Percentiles rank a stretch among this genome's conserved stretches.
phyloP scores from a whole-genome alignment of 2,888 invertebrate genomes.

The Ornithoptera priamus region DNA sequence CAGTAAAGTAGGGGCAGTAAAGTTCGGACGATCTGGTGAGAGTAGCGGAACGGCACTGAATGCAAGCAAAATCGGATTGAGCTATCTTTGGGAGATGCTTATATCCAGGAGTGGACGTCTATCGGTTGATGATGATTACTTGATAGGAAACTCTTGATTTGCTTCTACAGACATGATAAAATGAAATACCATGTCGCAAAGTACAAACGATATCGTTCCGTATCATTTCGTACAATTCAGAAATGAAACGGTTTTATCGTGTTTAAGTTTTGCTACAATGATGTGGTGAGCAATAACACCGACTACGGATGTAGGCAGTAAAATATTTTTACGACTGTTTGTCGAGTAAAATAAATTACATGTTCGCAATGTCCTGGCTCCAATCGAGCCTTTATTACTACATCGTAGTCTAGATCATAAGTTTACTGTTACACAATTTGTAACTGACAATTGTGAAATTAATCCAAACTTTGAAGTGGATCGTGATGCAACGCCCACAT shows the following conservation, averaged over 20 bases:
- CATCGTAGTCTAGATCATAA: neutral
- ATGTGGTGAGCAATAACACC: constrained; percentile 18
- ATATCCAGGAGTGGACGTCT: too few species aligned
- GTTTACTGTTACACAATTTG: neutral
- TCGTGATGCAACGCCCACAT: too few species aligned
- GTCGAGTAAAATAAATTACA: constrained; percentile 21
- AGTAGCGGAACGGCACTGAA: too few species aligned
- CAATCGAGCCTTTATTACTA: constrained; percentile 5
- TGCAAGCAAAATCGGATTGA: too few species aligned
- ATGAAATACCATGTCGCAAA: neutral
- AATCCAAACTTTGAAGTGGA: too few species aligned
- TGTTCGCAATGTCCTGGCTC: constrained; percentile 8
- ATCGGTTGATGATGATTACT: too few species aligned
- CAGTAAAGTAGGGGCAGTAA: too few species aligned
- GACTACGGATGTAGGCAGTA: constrained; percentile 8
- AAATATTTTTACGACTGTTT: constrained; percentile 25
- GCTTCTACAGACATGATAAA: too few species aligned
- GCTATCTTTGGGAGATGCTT: too few species aligned
- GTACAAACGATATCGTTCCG: neutral
- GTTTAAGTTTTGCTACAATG: constrained; percentile 17
- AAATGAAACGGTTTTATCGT: constrained; percentile 16
- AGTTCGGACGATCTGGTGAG: too few species aligned
- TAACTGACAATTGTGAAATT: neutral
- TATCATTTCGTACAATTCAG: neutral
- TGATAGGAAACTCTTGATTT: too few species aligned